A percentile compares a stretch with the other conserved stretches of the same genome.
These are phyloP conservation scores for Xanthia togata DNA, from an alignment of 2,888 invertebrate species.

Conservation along the genomic window DNA sequence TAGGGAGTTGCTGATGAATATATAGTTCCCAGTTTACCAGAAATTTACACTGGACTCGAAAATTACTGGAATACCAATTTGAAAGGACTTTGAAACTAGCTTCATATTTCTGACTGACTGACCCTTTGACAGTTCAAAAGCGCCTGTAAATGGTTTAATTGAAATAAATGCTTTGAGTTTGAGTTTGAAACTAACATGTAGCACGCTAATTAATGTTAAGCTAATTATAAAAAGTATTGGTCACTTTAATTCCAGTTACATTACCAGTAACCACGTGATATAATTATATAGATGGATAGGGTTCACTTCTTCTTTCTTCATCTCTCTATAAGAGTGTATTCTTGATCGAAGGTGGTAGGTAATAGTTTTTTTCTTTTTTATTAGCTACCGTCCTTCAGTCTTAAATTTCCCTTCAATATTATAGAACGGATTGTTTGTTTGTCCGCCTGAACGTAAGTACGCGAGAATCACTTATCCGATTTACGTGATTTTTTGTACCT, in stretches of 20 bases:
- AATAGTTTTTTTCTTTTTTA: no score
- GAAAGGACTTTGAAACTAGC: not conserved
- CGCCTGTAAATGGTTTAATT: no score
- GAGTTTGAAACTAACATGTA: not conserved
- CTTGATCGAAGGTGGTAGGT: no score
- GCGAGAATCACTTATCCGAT: not conserved
- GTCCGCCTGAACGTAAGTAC: not conserved
- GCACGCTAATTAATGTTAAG: no score
- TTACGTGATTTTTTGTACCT: not conserved
- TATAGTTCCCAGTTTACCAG: not conserved
- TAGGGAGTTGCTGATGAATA: not conserved
- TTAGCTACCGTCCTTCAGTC: not conserved
- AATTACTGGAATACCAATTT: not conserved
- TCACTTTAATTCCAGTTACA: not conserved
- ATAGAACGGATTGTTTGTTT: not conserved
- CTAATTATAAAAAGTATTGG: not conserved
- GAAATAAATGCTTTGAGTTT: no score
- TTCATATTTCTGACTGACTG: no score
- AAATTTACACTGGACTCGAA: not conserved
- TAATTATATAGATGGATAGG: not conserved
- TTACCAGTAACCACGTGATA: not conserved
- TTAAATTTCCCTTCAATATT: not conserved
- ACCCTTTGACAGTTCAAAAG: no score
- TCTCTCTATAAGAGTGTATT: not conserved
- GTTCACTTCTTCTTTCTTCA: not conserved